phyloP scores from a whole-genome alignment of 2,113 vertebrate genomes.

The Epinephelus moara region DNA sequence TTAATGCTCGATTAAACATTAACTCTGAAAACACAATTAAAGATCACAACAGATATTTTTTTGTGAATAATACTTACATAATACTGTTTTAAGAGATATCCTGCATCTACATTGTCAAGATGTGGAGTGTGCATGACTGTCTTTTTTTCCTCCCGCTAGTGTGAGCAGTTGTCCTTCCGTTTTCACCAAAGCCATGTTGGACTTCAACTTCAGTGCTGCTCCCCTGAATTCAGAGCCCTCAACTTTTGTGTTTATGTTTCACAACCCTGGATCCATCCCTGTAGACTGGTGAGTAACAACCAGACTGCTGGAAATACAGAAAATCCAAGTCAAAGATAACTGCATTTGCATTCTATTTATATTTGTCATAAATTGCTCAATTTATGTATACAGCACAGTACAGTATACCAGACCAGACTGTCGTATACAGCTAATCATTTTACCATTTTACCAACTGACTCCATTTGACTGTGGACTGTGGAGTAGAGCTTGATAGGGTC shows the following conservation, averaged over 20 bases:
- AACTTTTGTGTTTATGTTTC: constrained; percentile 85
- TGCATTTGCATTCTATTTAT: background rate
- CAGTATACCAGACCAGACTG: background rate
- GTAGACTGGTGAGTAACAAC: constrained; percentile 88
- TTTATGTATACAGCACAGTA: background rate
- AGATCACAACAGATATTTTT: background rate
- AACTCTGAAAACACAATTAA: background rate
- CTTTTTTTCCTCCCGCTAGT: constrained; percentile 70
- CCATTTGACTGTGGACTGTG: background rate
- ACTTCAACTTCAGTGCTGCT: constrained; percentile 92
- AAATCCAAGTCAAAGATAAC: background rate
- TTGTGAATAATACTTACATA: background rate
- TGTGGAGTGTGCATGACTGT: background rate
- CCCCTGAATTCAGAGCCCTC: constrained; percentile 85
- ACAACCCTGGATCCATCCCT: constrained; percentile 87
- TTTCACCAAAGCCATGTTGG: constrained; percentile 86
- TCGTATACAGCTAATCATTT: rapidly evolving
- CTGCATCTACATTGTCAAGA: background rate
- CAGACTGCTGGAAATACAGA: background rate
- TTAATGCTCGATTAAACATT: background rate
- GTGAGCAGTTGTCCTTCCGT: constrained; percentile 78
- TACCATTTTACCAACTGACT: background rate
- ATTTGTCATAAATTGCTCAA: background rate
- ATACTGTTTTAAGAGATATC: background rate
- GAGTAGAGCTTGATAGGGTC: background rate